phyloP scores from a whole-genome alignment of 2,113 vertebrate species.

The Stercorarius parasiticus region DNA sequence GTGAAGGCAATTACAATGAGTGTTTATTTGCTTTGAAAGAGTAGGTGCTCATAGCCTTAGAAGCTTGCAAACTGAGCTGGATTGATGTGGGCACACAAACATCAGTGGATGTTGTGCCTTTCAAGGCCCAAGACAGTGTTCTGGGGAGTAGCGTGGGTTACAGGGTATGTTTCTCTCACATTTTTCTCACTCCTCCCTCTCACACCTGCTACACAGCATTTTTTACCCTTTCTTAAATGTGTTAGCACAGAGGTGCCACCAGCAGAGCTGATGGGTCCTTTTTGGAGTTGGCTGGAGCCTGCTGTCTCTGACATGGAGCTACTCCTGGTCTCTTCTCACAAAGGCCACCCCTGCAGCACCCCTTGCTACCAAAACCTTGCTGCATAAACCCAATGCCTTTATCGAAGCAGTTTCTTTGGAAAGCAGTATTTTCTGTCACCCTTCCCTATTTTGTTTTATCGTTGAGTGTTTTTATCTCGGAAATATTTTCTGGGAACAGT shows the following conservation, averaged over 20 bases:
- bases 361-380: background rate
- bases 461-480: background rate
- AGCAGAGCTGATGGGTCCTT: background rate
- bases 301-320: rapidly evolving
- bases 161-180: background rate
- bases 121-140: background rate
- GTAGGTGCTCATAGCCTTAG: background rate
- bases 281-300: background rate
- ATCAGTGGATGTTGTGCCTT: background rate
- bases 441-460: background rate
- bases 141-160: background rate
- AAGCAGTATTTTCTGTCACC: background rate
- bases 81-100: background rate
- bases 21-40: background rate
- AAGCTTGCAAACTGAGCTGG: background rate
- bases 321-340: background rate
- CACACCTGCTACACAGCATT: background rate
- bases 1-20: background rate
- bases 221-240: background rate
- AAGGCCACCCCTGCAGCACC: background rate
- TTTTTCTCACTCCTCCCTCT: background rate
- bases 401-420: background rate
- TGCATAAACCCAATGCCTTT: background rate
- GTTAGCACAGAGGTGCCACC: background rate
- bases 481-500: background rate